Percentiles rank a stretch among this genome's conserved stretches.
Conservation (phyloP, 2,888 invertebrate species). For the Bellardia pandia region DNA sequence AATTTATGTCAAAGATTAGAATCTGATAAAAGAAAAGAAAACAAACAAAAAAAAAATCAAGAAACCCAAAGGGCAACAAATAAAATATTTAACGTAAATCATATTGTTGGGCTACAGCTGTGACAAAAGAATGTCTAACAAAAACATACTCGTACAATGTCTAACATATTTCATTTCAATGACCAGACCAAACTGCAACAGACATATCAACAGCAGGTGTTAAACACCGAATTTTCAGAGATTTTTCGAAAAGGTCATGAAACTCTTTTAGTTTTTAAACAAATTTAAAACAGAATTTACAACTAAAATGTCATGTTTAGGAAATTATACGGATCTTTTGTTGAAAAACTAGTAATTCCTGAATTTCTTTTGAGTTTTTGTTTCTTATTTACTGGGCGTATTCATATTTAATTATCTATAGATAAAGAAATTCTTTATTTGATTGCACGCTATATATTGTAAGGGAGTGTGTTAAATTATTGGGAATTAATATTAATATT, state of each 20-base stretch:
- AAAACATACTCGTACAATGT: slow-evolving; percentile 1
- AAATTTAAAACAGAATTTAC: slow-evolving; percentile 2
- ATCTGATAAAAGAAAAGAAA: slow-evolving; percentile 49
- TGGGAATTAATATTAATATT: not conserved
- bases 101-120: slow-evolving; percentile 3
- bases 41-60: not conserved
- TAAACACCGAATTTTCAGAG: slow-evolving; percentile 12
- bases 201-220: slow-evolving; percentile 58
- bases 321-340: slow-evolving; percentile 40
- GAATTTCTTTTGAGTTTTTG: slow-evolving; percentile 20
- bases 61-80: not conserved
- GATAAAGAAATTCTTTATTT: slow-evolving; percentile 33
- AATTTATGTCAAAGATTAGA: slow-evolving; percentile 67
- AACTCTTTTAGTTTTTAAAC: slow-evolving; percentile 27
- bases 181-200: slow-evolving; percentile 2
- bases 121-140: not conserved
- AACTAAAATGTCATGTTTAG: slow-evolving; percentile 32
- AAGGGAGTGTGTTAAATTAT: slow-evolving; percentile 12
- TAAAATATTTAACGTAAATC: slow-evolving; percentile 52
- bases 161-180: not conserved
- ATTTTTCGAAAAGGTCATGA: slow-evolving; percentile 54
- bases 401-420: slow-evolving; percentile 49
- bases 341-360: slow-evolving; percentile 40
- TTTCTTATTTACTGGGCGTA: slow-evolving; percentile 10
- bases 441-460: slow-evolving; percentile 3